Base-by-base conservation (phyloP, 2,888 invertebrate genomes). In the Amblyjoppa fuscipennis region DNA sequence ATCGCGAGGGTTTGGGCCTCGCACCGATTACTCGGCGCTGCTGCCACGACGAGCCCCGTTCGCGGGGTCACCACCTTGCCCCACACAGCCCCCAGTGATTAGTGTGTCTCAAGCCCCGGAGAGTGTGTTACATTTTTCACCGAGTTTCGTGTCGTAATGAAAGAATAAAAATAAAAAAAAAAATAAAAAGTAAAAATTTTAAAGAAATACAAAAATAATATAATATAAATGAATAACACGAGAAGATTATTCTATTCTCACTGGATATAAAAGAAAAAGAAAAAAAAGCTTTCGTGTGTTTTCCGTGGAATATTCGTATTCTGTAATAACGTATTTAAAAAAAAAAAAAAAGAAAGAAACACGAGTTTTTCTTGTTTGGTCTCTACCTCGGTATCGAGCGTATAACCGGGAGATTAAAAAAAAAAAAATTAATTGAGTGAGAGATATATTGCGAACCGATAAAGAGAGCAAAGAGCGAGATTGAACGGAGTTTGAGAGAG, bases 1-100 rank as follows among this genome's bases (percentile, higher is more conserved):
- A 88, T 90, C 90, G 89, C 89, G 89, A 90, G 87, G 88, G 88
- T 88, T 90, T 87, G 84, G 89, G 81, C 89, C 89, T 90, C 87
- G 86, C 83, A 74, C 87, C 87, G 87, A 88, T 86, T 88, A 84
- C 88, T 88, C 89, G 89, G 81, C 89, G 88, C 89, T 89, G 89
- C 89, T 87, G 87, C 88, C 81, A 89, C 88, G 87, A 90, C 91
- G 89, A 90, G 82, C 90, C 87, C 87, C 84, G 89, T 88, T 84
- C 87, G 88, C 87, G 90, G 90, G 90, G 89, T 90, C 89, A 88
- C 83, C 89, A 88, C 76, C 89, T 89, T 87, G 70, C 87, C 85
- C 13, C 13, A 28, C 59, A 28, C 25, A 28, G 59, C 59, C 87
- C 88, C 87, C 84, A 90, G 92, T 91, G 91, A 91, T 90, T 89